Evolutionary conservation across 2,888 invertebrate genomes (phyloP), one percentile per base, ranked within the genome.

Genomic region (Nasonia oneida): DNA sequence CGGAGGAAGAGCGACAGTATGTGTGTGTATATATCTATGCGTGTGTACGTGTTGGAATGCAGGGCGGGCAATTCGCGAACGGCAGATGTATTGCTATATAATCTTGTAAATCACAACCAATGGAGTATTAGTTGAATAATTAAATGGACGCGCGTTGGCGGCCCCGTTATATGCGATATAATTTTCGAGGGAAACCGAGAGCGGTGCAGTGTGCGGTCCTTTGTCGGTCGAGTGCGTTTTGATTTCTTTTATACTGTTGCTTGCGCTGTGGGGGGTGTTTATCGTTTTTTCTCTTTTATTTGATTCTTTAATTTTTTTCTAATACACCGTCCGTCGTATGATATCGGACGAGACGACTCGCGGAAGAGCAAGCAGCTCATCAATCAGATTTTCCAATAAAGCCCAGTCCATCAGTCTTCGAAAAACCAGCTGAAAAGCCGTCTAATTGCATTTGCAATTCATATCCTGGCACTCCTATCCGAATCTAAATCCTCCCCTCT

Each of bases 91-190:
- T 86, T 86, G 86, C 86, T 86, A 83, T 73, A 73, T 70, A 79
- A 83, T 57, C 50, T 84, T 85, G 85, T 87, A 87, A 86, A 93
- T 93, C 92, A 93, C 93, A 93, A 93, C 93, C 93, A 93, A 92
- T 90, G 89, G 93, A 93, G 93, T 93, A 92, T 92, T 92, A 90
- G 89, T 90, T 90, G 89, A 86, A 80, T 89, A 87, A 90, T 89
- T 88, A 91, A 89, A 89, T 91, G 89, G 84, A 88, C 39, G 57
- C 81, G 76, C 76, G 77, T 74, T 18, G 50, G 74, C 29, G n/a
- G 33, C 80, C 64, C 18, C 37, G 33, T 57, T 47, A 29, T 18
- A 3, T 37, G 4, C 37, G 3, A 4, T 37, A 37, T 37, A 37
- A 37, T 33, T 23, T 14, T 10, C 61, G 77, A 1, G n/a, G 23